Conservation (phyloP, 2,113 vertebrate genomes). For the Calonectris borealis region DNA sequence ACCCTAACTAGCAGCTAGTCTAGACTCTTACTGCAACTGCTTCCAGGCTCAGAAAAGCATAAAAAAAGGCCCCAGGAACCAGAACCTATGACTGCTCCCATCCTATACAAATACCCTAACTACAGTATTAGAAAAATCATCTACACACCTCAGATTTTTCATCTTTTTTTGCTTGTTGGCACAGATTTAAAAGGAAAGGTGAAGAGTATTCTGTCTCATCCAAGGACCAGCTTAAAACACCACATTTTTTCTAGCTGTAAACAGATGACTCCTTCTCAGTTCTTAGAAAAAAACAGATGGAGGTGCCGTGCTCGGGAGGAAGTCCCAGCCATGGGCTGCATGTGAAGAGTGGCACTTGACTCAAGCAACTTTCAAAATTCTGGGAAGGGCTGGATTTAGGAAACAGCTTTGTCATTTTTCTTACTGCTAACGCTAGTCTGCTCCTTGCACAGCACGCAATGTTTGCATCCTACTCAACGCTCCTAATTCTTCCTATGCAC, state of each 20-base stretch:
- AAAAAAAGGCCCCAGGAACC: not conserved
- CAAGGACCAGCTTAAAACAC: not conserved
- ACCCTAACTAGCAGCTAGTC: not conserved
- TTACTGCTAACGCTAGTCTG: not conserved
- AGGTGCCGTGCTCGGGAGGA: not conserved
- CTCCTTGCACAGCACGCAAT: not conserved
- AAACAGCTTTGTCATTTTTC: not conserved
- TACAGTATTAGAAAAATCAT: not conserved
- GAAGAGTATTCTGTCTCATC: not conserved
- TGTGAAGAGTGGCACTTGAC: not conserved
- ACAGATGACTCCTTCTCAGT: not conserved
- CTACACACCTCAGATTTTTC: not conserved
- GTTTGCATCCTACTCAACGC: not conserved
- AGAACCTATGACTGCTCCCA: not conserved
- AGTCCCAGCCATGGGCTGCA: not conserved
- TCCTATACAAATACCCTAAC: not conserved
- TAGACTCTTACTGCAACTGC: not conserved
- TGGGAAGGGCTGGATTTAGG: not conserved
- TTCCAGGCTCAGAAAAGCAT: not conserved
- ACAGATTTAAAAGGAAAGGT: not conserved
- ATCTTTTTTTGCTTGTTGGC: not conserved
- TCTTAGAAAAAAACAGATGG: not conserved
- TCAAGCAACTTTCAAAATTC: not conserved
- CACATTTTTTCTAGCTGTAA: not conserved
- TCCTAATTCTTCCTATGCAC: not conserved